Evolutionary conservation across 2,113 vertebrate species (phyloP).

Genomic region (Aleadryas rufinucha): DNA sequence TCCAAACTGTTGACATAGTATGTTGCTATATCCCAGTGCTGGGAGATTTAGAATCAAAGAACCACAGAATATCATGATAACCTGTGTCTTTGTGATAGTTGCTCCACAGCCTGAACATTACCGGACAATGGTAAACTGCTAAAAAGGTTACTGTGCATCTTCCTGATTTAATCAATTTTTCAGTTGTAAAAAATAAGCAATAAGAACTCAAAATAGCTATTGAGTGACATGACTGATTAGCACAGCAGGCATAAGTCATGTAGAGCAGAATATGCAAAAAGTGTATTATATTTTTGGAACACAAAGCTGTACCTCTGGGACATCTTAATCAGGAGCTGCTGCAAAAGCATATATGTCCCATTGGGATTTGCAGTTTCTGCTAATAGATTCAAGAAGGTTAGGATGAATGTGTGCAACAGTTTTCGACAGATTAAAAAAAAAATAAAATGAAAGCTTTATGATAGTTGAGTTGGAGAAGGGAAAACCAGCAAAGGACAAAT

Average conservation of each 20-base stretch:
- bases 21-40: background rate
- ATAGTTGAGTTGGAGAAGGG: background rate
- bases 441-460: background rate
- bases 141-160: background rate
- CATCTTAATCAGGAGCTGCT: slow-evolving; percentile 3
- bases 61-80: background rate
- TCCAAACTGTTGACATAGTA: background rate
- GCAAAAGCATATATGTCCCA: background rate
- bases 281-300: background rate
- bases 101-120: background rate
- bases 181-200: background rate
- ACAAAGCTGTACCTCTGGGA: background rate
- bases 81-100: background rate
- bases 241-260: slow-evolving; percentile 5
- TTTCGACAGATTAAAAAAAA: background rate
- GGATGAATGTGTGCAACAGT: background rate
- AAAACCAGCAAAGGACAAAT: background rate
- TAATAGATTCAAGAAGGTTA: background rate
- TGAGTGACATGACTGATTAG: background rate
- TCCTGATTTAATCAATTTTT: background rate
- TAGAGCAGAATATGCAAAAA: slow-evolving; percentile 3
- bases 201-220: background rate
- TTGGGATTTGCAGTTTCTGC: background rate
- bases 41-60: background rate
- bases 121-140: background rate